Evolutionary conservation across 2,888 invertebrate species (phyloP), one percentile per base, ranked within the genome.

Genomic region (Hermaeophaga mercurialis): DNA sequence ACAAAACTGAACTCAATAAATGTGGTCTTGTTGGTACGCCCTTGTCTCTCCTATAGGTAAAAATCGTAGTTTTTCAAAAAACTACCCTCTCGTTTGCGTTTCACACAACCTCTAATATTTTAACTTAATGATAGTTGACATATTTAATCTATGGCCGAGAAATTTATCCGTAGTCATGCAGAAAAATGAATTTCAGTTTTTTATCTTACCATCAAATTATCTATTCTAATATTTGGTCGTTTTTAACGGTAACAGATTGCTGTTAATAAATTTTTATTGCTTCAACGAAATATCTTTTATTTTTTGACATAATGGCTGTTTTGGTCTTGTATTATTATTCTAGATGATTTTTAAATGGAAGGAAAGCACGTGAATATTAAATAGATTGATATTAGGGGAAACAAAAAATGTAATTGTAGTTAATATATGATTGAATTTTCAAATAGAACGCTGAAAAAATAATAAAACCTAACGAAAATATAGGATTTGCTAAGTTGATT

Each of bases 41-140:
- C 31, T 19, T 55, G 47, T 28, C 22, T 41, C 11, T 31, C 46
- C 39, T 26, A 8, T 12, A 22, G 15, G 18, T 43, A 26, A 24
- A 54, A 56, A 59, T 57, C 52, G 45, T 33, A 47, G 43, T 56
- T 63, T 59, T 62, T 46, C 31, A 57, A 58, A 53, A 59, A 54
- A 49, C 53, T 56, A 55, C 44, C 31, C 11, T 43, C 17, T 43
- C 61, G 61, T n/a, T n/a, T 57, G 61, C 48, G 45, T 33, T 62
- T 60, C 31, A 59, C 54, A 56, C 54, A 47, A 44, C 39, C 46
- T 31, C 31, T 54, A 48, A 61, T 61, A 61, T 59, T 59, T 57
- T 43, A 59, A 43, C 34, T 46, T 61, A 59, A 63, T 59, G 59
- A 61, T 53, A 24, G 34, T 28, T 55, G 46, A 54, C 54, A 54